Percentiles rank a stretch among this genome's conserved stretches.
Conservation (phyloP, 2,888 invertebrate genomes). For the Trachelus troglodyta region DNA sequence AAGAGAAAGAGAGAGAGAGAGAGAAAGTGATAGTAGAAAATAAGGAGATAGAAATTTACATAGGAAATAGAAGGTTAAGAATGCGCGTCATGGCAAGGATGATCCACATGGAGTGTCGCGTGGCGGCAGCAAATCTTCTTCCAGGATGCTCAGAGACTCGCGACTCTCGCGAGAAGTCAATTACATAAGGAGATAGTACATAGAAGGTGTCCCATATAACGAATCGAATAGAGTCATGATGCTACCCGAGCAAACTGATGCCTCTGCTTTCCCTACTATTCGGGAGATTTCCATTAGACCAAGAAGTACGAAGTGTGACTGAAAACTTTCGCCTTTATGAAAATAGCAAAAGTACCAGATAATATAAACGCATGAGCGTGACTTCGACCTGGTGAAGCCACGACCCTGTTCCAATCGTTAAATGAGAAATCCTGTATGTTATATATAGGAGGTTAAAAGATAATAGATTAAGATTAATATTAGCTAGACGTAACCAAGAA, state of each 20-base stretch:
- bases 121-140: neutral
- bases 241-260: too few relatives aligned
- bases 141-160: neutral
- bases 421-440: too few relatives aligned
- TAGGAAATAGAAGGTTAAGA: slow-evolving; percentile 6
- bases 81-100: neutral
- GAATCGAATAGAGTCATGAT: too few relatives aligned
- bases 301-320: too few relatives aligned
- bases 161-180: neutral
- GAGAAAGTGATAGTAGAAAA: neutral
- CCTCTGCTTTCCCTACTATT: too few relatives aligned
- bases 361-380: too few relatives aligned
- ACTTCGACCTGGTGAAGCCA: too few relatives aligned
- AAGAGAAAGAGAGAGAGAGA: slow-evolving; percentile 1
- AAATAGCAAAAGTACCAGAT: too few relatives aligned
- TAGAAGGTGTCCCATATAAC: too few relatives aligned
- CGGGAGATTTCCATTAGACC: too few relatives aligned
- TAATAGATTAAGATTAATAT: neutral
- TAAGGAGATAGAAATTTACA: neutral
- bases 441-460: neutral
- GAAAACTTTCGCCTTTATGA: too few relatives aligned
- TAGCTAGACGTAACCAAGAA: neutral
- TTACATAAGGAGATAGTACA: neutral
- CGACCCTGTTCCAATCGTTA: too few relatives aligned
- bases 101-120: neutral